These are phyloP conservation scores for Vollenhovia emeryi DNA, from an alignment of 1,140 invertebrate genomes.

Conservation along the genomic window DNA sequence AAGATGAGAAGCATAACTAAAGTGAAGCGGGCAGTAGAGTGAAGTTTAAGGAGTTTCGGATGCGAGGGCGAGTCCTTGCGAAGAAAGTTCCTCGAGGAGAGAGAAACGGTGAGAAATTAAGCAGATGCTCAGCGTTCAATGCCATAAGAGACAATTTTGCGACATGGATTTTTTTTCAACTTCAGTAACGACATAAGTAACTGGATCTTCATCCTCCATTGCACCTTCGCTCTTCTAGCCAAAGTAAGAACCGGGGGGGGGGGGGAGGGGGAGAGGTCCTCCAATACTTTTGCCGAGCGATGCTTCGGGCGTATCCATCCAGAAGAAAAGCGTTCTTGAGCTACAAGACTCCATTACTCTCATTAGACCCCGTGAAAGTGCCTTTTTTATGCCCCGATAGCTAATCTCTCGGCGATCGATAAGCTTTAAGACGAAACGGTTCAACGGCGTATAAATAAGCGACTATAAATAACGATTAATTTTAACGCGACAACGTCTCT, in stretches of 20 bases:
- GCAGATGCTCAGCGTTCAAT: slow-evolving; percentile 53
- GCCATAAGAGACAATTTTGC: slow-evolving; percentile 53
- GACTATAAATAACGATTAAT: slow-evolving; percentile 47
- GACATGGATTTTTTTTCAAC: slow-evolving; percentile 56
- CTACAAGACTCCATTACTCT: slow-evolving; percentile 59
- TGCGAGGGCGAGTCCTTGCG: slow-evolving; percentile 25
- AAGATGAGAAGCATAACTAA: slow-evolving; percentile 48
- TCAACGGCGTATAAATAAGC: slow-evolving; percentile 34
- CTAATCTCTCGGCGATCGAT: slow-evolving; percentile 53
- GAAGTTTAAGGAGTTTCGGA: slow-evolving; percentile 57
- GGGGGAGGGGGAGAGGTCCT: too few relatives aligned
- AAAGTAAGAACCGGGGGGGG: slow-evolving; percentile 22
- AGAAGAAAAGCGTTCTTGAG: slow-evolving; percentile 54
- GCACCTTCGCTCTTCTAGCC: slow-evolving; percentile 2
- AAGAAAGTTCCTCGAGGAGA: slow-evolving; percentile 34
- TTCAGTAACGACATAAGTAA: slow-evolving; percentile 57
- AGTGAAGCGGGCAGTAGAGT: slow-evolving; percentile 14
- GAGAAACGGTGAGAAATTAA: slow-evolving; percentile 56
- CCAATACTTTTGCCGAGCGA: slow-evolving; percentile 45
- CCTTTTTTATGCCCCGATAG: slow-evolving; percentile 49
- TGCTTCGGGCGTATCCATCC: slow-evolving; percentile 54
- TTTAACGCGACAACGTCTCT: neutral
- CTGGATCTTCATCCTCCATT: slow-evolving; percentile 54
- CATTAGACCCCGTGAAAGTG: slow-evolving; percentile 48
- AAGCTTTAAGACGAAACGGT: slow-evolving; percentile 46